phyloP scores from a whole-genome alignment of 2,797 vertebrate genomes.

The Pseudochromis fuscus region DNA sequence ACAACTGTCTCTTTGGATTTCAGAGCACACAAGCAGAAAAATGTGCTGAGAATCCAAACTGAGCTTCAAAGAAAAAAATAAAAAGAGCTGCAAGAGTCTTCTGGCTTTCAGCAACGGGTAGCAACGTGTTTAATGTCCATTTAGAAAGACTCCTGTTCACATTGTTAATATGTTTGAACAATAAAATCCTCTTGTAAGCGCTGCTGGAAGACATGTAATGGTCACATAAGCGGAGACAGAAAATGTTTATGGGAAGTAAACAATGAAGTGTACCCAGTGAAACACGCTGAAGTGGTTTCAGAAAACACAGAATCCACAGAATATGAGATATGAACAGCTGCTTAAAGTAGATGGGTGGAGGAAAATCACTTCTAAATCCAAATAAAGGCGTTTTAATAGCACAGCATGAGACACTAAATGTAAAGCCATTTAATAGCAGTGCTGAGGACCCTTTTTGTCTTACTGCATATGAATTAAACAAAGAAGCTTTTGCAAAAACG shows the following conservation, averaged over 20 bases:
- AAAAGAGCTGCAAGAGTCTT: conserved; percentile 9
- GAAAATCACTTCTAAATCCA: neutral
- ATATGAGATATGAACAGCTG: neutral
- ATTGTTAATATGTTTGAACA: conserved; percentile 12
- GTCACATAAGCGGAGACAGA: conserved; percentile 30
- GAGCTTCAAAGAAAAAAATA: conserved; percentile 21
- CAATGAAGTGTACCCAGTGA: neutral
- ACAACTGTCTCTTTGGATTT: conserved; percentile 27
- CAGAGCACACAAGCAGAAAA: conserved; percentile 22
- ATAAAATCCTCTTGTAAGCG: conserved; percentile 15
- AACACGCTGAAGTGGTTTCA: neutral
- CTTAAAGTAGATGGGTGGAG: neutral
- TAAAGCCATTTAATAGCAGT: neutral
- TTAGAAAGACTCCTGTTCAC: neutral
- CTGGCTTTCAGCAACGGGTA: neutral
- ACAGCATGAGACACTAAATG: neutral
- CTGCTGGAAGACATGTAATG: conserved; percentile 1
- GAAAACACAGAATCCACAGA: neutral
- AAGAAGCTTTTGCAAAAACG: neutral
- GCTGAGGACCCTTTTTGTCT: neutral
- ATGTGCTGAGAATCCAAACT: conserved; percentile 23
- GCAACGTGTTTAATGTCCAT: conserved; percentile 17
- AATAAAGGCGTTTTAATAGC: neutral
- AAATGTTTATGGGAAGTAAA: conserved; percentile 24
- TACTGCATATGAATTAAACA: neutral